Percentiles rank a stretch among this genome's conserved stretches.
These are phyloP conservation scores for Gnathonemus echidnorhynchus DNA, from an alignment of 2,113 vertebrate species.

Conservation along the genomic window DNA sequence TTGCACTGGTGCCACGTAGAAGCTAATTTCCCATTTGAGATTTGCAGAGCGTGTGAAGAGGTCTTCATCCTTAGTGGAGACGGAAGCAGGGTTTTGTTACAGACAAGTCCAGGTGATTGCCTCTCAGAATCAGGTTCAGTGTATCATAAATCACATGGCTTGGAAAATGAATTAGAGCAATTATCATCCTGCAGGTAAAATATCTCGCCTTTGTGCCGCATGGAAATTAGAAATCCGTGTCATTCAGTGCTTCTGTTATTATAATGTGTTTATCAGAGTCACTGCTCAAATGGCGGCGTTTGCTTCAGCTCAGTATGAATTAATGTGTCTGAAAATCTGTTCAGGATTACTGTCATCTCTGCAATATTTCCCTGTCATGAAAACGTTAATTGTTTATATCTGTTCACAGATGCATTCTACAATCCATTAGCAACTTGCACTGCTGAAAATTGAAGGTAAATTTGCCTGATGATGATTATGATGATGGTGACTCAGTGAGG, in stretches of 20 bases:
- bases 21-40: not conserved
- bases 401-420: slow-evolving; percentile 1
- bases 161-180: slow-evolving; percentile 13
- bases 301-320: not conserved
- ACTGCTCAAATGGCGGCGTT: not conserved
- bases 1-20: not conserved
- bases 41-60: not conserved
- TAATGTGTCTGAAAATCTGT: slow-evolving; percentile 6
- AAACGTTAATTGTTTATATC: slow-evolving; percentile 2
- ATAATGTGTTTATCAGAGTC: not conserved
- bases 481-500: not conserved
- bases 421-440: not conserved
- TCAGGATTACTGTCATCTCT: not conserved
- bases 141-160: slow-evolving; percentile 3
- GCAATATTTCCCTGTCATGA: not conserved
- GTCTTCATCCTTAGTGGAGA: not conserved
- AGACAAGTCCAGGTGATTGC: slow-evolving; percentile 1
- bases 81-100: not conserved
- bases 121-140: not conserved
- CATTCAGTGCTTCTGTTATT: not conserved
- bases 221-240: not conserved
- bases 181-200: slow-evolving; percentile 12
- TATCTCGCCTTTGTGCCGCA: not conserved
- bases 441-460: slow-evolving; percentile 2
- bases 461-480: not conserved